Percentiles rank a stretch among this genome's conserved stretches.
Conservation (phyloP, 2,888 invertebrate species). For the Pyrgus malvae region DNA sequence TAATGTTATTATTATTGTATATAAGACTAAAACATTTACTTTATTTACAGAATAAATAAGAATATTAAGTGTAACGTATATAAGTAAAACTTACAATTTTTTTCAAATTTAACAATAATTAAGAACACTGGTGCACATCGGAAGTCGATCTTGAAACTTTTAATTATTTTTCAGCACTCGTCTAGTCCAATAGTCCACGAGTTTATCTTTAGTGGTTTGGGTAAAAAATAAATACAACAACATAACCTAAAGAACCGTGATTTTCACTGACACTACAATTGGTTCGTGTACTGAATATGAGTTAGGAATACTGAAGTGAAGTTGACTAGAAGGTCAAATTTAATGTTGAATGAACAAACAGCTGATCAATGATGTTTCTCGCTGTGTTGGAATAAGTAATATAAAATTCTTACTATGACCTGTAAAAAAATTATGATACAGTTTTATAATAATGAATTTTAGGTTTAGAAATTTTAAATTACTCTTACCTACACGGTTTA, state of each 20-base stretch:
- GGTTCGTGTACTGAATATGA: slow-evolving; percentile 10
- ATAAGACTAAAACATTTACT: too few relatives aligned
- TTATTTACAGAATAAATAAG: too few relatives aligned
- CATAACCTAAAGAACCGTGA: slow-evolving; percentile 9
- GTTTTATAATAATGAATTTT: background rate
- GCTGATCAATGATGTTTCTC: slow-evolving; percentile 9
- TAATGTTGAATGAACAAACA: slow-evolving; percentile 14
- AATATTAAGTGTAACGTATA: too few relatives aligned
- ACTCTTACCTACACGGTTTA: too few relatives aligned
- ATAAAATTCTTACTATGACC: background rate
- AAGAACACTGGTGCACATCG: background rate
- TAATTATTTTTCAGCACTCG: background rate
- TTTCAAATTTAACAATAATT: background rate
- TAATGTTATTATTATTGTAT: too few relatives aligned
- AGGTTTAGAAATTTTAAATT: too few relatives aligned
- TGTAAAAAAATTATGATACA: background rate
- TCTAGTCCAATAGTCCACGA: background rate
- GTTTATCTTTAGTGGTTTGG: background rate
- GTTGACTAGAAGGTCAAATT: too few relatives aligned
- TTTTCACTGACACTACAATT: slow-evolving; percentile 9
- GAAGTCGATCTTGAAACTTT: background rate
- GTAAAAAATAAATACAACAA: background rate
- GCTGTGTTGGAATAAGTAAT: background rate
- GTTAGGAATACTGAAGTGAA: too few relatives aligned
- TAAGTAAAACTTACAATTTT: too few relatives aligned